Percentiles rank a stretch among this genome's conserved stretches.
Evolutionary conservation across 2,888 invertebrate genomes (phyloP).

Genomic region (Agrotis exclamationis): DNA sequence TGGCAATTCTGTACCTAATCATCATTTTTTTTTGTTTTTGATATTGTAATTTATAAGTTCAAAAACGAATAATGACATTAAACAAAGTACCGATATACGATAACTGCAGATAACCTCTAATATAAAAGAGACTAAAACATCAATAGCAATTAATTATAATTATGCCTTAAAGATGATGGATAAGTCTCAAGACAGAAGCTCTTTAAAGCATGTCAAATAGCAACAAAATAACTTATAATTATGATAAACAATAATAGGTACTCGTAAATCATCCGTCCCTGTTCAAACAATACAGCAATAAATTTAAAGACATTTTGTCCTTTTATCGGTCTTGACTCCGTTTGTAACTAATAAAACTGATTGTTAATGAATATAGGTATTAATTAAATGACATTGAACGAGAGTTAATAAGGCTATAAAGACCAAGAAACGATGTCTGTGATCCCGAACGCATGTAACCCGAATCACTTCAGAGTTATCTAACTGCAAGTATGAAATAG

Average conservation of each 20-base stretch:
- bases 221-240: conserved; percentile 16
- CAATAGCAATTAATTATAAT: not conserved
- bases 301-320: conserved; percentile 20
- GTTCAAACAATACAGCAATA: conserved; percentile 19
- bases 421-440: too few species aligned
- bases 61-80: too few species aligned
- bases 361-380: not conserved
- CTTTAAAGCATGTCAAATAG: not conserved
- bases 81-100: too few species aligned
- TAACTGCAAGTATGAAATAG: too few species aligned
- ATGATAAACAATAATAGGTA: conserved; percentile 1
- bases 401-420: not conserved
- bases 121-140: too few species aligned
- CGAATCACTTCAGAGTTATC: too few species aligned
- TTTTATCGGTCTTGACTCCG: conserved; percentile 22
- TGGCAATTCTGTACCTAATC: too few species aligned
- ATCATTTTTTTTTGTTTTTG: too few species aligned
- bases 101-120: too few species aligned
- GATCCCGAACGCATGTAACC: too few species aligned
- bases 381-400: not conserved
- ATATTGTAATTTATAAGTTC: too few species aligned
- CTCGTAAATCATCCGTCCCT: not conserved
- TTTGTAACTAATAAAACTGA: not conserved
- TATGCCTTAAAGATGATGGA: not conserved
- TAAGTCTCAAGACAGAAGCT: not conserved